Percentiles rank a stretch among this genome's conserved stretches.
phyloP scores from a whole-genome alignment of 1,140 invertebrate species.

The Platyscapa corneri region DNA sequence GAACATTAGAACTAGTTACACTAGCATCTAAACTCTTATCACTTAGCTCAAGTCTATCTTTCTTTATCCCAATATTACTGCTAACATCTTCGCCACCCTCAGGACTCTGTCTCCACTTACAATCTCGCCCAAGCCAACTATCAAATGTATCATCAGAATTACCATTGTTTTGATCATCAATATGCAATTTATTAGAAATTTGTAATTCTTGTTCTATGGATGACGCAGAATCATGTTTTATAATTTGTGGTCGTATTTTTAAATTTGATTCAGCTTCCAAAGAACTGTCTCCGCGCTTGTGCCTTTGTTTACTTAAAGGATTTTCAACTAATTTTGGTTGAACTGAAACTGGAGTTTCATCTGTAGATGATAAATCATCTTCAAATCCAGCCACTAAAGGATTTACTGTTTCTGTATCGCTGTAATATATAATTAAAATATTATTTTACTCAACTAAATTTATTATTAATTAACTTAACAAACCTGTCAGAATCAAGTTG shows the following conservation, averaged over 20 bases:
- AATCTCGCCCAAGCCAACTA: constrained; percentile 74
- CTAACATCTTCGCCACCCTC: constrained; percentile 79
- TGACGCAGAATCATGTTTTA: constrained; percentile 68
- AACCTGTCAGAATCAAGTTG: constrained; percentile 79
- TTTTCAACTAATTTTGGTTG: constrained; percentile 69
- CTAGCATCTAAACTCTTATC: constrained; percentile 75
- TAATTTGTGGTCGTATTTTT: constrained; percentile 52
- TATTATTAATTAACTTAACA: constrained; percentile 22
- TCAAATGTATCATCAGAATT: constrained; percentile 77
- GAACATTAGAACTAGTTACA: constrained; percentile 76
- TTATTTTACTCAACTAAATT: constrained; percentile 28
- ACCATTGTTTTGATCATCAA: constrained; percentile 71
- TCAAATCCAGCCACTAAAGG: constrained; percentile 90
- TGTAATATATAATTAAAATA: constrained; percentile 65
- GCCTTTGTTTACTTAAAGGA: constrained; percentile 70
- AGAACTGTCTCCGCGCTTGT: constrained; percentile 60
- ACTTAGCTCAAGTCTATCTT: constrained; percentile 74
- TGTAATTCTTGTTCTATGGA: constrained; percentile 70
- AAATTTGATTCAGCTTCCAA: constrained; percentile 58
- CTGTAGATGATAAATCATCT: constrained; percentile 88
- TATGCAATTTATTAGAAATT: constrained; percentile 67
- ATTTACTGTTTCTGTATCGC: constrained; percentile 86
- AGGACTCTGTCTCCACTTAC: constrained; percentile 77
- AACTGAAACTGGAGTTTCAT: constrained; percentile 68
- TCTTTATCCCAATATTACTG: constrained; percentile 69